Evolutionary conservation across 2,888 invertebrate genomes (phyloP), one percentile per base, ranked within the genome.

Genomic region (Euplexia lucipara): DNA sequence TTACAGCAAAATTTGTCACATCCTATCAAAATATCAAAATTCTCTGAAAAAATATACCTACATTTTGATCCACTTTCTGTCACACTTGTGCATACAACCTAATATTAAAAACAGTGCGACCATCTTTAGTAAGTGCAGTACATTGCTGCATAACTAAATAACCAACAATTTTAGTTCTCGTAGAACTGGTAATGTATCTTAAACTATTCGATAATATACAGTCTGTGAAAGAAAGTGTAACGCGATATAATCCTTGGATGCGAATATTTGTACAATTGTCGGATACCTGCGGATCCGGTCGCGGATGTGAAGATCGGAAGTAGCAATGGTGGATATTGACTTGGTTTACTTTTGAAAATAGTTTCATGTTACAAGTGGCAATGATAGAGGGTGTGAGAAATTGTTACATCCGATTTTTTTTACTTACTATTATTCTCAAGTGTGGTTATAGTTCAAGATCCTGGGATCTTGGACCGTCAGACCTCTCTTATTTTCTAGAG

Each of bases 231-330:
- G 62, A 70, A 72, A 78, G 76, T 78, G 86, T 82, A 84, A 85
- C 42, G 6, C 14, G 81, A 87, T 79, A 75, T 67, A 49, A n/a
- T n/a, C n/a, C n/a, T n/a, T n/a, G n/a, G n/a, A n/a, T n/a, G n/a
- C n/a, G n/a, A n/a, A n/a, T n/a, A n/a, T n/a, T n/a, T n/a, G n/a
- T n/a, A n/a, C n/a, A n/a, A n/a, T 26, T 47, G 69, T 67, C 75
- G 84, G 85, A 85, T 82, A 83, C 85, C 82, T 83, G 76, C 67
- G 42, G 84, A 78, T 71, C 88, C 87, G 75, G 78, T 76, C 41
- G 53, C 73, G 70, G 80, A 79, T 78, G 74, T 76, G 70, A 71
- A 81, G 84, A 74, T 44, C 67, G 82, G 85, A 79, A 63, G 79
- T 65, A 53, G 48, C 37, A 12, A 37, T 69, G 77, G 61, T 78